These are phyloP conservation scores for Conger conger DNA, from an alignment of 2,113 vertebrate genomes.

Conservation along the genomic window DNA sequence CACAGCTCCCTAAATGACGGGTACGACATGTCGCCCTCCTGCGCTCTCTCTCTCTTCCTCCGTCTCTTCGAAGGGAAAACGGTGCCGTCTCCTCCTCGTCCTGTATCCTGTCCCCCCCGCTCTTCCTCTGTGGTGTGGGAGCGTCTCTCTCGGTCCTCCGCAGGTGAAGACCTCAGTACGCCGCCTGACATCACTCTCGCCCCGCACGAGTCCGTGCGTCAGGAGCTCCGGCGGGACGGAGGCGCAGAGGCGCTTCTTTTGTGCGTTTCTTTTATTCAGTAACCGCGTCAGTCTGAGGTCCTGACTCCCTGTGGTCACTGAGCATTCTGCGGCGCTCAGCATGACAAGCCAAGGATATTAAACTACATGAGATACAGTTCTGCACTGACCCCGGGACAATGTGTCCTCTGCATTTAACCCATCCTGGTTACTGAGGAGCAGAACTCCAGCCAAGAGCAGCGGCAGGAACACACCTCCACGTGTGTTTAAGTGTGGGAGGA, in stretches of 20 bases:
- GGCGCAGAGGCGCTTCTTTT: not conserved
- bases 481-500: too few species aligned
- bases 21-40: not conserved
- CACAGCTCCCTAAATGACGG: not conserved
- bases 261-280: not conserved
- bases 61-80: not conserved
- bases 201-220: not conserved
- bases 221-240: not conserved
- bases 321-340: not conserved
- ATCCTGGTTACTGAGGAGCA: too few species aligned
- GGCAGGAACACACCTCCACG: too few species aligned
- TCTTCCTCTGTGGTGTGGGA: not conserved
- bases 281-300: not conserved
- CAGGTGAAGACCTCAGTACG: not conserved
- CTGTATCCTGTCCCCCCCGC: not conserved
- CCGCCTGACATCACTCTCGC: not conserved
- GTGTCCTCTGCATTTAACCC: too few species aligned
- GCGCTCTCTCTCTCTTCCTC: conserved; percentile 2
- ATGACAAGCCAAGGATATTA: not conserved
- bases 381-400: too few species aligned
- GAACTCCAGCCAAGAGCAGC: too few species aligned
- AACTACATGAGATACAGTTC: not conserved
- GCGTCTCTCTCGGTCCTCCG: not conserved
- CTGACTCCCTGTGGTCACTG: not conserved
- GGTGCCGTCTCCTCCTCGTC: not conserved